Percentiles rank a stretch among this genome's conserved stretches.
phyloP scores from a whole-genome alignment of 2,113 vertebrate genomes.

The Dromas ardeola region DNA sequence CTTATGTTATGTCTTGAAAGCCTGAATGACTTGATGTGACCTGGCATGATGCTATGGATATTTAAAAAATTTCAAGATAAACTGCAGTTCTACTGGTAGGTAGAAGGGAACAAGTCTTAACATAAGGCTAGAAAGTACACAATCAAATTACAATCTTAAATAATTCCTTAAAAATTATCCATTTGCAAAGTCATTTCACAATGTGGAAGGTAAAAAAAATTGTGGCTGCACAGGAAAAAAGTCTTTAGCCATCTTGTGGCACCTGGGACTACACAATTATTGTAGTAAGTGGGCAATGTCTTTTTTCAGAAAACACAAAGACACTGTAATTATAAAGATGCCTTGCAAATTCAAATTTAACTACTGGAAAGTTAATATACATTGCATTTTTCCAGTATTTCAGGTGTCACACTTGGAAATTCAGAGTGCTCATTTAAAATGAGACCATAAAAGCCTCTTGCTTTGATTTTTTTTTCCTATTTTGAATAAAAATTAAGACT shows the following conservation, averaged over 20 bases:
- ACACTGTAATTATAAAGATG: not conserved
- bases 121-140: not conserved
- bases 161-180: not conserved
- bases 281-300: not conserved
- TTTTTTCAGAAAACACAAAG: not conserved
- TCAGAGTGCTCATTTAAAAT: not conserved
- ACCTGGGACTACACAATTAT: not conserved
- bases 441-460: not conserved
- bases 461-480: not conserved
- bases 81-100: not conserved
- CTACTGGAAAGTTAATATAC: not conserved
- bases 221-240: not conserved
- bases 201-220: not conserved
- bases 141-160: not conserved
- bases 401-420: not conserved
- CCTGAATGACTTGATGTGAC: conserved; percentile 13
- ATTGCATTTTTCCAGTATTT: not conserved
- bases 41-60: conserved; percentile 31
- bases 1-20: conserved; percentile 16
- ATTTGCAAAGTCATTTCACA: not conserved
- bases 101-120: not conserved
- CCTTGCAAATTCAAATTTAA: not conserved
- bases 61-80: not conserved
- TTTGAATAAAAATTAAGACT: not conserved
- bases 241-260: not conserved